Evolutionary conservation across 2,888 invertebrate genomes (phyloP), one percentile per base, ranked within the genome.

Genomic region (Corythucha ciliata): DNA sequence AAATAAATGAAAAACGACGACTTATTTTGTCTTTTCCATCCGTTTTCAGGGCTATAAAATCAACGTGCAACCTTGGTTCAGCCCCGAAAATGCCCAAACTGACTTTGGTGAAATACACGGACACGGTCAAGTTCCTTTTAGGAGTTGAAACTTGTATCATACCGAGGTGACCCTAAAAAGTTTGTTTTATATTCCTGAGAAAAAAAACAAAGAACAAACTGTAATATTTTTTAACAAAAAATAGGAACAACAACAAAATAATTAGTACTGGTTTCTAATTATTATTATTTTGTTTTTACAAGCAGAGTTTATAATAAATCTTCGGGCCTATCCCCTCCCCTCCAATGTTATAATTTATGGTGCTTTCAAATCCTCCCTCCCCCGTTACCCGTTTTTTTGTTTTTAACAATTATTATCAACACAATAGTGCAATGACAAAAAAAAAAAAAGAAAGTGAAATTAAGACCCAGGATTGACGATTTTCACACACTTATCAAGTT

Each of bases 41-140:
- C n/a, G n/a, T 10, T 26, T 45, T 10, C 29, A 44, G 51, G 27
- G 45, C 45, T 5, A 44, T 51, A 29, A 51, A 51, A 27, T 44
- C 51, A 18, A 37, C 51, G 8, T 37, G 45, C 14, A 40, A 44
- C 12, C 47, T 41, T 18, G 50, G 46, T 34, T 49, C 49, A 7
- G 53, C 55, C 14, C 79, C 83, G 50, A 77, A 85, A 53, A 81
- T 83, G 36, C 83, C 85, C 42, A 86, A 86, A 68, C 82, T 88
- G 61, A 79, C 82, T 46, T 77, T 90, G 51, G 80, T 90, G 59
- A 79, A 82, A 66, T 87, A 88, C 71, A 88, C 86, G 62, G 86
- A 88, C 64, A 83, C 80, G 67, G 82, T 90, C 60, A 77, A 79
- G 63, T 81, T 83, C 69, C 75, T 89, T 66, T 74, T 89, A 63